Conservation (phyloP, 2,888 invertebrate species). For the Choreutis nemorana region DNA sequence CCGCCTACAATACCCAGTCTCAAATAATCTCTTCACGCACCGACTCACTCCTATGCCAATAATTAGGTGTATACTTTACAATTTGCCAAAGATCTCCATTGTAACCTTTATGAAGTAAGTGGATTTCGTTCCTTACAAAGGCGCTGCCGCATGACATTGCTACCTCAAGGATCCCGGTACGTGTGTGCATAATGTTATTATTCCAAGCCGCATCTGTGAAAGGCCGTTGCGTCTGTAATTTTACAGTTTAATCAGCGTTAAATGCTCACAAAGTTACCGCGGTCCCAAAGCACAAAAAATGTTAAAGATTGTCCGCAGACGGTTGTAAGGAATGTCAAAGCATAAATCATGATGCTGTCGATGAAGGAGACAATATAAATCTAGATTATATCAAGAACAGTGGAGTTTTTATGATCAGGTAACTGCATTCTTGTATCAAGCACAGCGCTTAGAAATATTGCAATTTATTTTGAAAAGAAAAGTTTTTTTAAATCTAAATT, state of each 20-base stretch:
- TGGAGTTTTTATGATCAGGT: too few species aligned
- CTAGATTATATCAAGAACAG: too few species aligned
- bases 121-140: conserved; percentile 51
- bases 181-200: conserved; percentile 61
- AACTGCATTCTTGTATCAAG: too few species aligned
- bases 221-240: conserved; percentile 56
- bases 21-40: conserved; percentile 34
- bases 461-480: too few species aligned
- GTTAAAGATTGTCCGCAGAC: conserved; percentile 27
- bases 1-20: conserved; percentile 32
- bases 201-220: conserved; percentile 62
- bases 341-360: conserved; percentile 51
- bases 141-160: conserved; percentile 44
- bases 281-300: conserved; percentile 26
- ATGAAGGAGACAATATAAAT: conserved; percentile 38
- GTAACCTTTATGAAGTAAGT: conserved; percentile 55
- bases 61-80: conserved; percentile 64
- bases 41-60: conserved; percentile 50
- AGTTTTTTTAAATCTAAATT: too few species aligned
- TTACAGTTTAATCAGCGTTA: conserved; percentile 68
- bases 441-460: too few species aligned
- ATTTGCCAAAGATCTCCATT: conserved; percentile 60
- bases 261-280: conserved; percentile 56
- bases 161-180: conserved; percentile 30
- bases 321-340: conserved; percentile 35